Conservation (phyloP, 2,888 invertebrate genomes). For the Melipona bicolor region DNA sequence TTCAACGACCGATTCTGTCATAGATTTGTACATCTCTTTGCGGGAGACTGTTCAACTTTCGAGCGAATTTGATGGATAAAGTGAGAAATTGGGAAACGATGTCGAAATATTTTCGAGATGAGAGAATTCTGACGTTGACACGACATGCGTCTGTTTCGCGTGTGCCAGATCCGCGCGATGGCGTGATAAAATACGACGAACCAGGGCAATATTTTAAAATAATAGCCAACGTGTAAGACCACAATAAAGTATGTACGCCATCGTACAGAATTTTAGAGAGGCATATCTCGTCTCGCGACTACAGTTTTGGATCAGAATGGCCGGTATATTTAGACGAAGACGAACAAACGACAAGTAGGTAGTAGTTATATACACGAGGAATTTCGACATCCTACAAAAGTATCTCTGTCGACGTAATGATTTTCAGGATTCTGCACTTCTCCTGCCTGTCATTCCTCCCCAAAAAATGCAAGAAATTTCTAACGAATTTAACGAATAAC, state of each 20-base stretch:
- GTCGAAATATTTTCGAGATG: not conserved
- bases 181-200: slow-evolving; percentile 5
- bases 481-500: too few species aligned
- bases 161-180: not conserved
- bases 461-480: too few species aligned
- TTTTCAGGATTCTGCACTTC: not conserved
- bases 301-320: not conserved
- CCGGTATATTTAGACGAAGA: not conserved
- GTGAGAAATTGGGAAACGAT: not conserved
- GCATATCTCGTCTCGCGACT: not conserved
- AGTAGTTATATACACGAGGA: not conserved
- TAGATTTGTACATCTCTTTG: too few species aligned
- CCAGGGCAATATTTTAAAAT: slow-evolving; percentile 1
- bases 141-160: not conserved
- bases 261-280: not conserved
- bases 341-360: not conserved
- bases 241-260: not conserved
- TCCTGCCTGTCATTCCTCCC: too few species aligned
- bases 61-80: too few species aligned
- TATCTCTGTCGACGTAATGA: not conserved
- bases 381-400: not conserved
- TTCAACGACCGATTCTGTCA: too few species aligned
- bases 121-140: not conserved
- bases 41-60: too few species aligned
- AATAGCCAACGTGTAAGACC: not conserved